These are phyloP conservation scores for Mystacides longicornis DNA, from an alignment of 2,888 invertebrate species.

Conservation along the genomic window DNA sequence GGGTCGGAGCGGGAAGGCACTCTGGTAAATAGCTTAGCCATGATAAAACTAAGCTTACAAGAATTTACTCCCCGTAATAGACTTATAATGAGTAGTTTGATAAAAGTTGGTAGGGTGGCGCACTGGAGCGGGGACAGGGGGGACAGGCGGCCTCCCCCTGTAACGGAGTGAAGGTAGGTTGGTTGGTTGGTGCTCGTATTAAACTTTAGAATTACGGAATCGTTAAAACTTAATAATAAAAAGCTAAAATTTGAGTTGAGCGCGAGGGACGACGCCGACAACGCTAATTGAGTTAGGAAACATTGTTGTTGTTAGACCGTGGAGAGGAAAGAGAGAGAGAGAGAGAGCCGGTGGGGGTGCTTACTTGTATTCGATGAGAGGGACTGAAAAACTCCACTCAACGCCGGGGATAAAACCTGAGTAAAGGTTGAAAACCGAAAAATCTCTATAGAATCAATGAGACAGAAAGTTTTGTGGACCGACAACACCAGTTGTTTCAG, in stretches of 20 bases:
- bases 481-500: too few species aligned
- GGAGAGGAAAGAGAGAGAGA: too few species aligned
- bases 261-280: slow-evolving; percentile 15
- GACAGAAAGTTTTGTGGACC: too few species aligned
- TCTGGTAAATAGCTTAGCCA: neutral
- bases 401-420: too few species aligned
- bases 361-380: neutral
- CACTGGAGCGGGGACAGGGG: slow-evolving; percentile 14
- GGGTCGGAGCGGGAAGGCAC: neutral
- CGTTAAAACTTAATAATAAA: slow-evolving; percentile 28
- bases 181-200: slow-evolving; percentile 22
- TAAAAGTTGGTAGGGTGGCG: slow-evolving; percentile 8
- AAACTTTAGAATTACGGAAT: slow-evolving; percentile 27
- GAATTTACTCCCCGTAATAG: slow-evolving; percentile 1
- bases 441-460: too few species aligned
- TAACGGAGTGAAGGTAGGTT: too few species aligned
- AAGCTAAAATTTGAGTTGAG: slow-evolving; percentile 25
- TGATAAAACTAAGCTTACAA: slow-evolving; percentile 1
- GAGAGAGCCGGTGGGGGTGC: neutral
- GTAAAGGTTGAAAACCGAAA: too few species aligned
- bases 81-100: slow-evolving; percentile 12
- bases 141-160: slow-evolving; percentile 13
- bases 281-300: slow-evolving; percentile 24
- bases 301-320: neutral
- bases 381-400: too few species aligned